phyloP scores from a whole-genome alignment of 1,140 invertebrate genomes.

The Neotoxoptera formosana region DNA sequence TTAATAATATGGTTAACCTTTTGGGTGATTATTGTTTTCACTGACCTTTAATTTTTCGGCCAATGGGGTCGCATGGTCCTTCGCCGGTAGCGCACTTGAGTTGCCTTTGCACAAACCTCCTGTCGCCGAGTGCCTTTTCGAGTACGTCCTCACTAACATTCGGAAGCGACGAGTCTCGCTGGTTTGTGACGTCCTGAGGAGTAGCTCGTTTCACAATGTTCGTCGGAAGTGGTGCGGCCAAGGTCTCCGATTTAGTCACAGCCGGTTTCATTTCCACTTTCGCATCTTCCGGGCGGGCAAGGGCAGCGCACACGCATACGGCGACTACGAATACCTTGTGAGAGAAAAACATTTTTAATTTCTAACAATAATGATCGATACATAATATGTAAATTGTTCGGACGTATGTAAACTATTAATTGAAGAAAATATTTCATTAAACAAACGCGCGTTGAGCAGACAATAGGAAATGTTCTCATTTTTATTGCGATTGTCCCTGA shows the following conservation, averaged over 20 bases:
- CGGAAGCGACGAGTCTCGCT: not conserved
- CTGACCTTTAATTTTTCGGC: conserved; percentile 76
- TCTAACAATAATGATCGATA: not conserved
- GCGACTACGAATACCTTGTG: not conserved
- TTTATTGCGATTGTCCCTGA: not conserved
- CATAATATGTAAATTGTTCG: not conserved
- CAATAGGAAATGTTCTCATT: not conserved
- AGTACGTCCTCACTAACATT: conserved; percentile 68
- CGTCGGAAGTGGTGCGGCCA: not conserved
- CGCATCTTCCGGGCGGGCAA: not conserved
- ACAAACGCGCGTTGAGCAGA: not conserved
- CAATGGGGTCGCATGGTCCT: conserved; percentile 74
- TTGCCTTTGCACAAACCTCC: conserved; percentile 73
- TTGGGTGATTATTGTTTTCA: conserved; percentile 43
- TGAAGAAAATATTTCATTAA: not conserved
- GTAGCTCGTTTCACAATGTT: not conserved
- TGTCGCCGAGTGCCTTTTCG: conserved; percentile 72
- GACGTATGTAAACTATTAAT: not conserved
- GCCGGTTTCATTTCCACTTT: not conserved
- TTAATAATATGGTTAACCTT: no score
- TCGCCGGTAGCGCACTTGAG: conserved; percentile 76
- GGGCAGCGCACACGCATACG: not conserved
- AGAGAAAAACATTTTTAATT: not conserved
- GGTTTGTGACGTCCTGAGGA: not conserved
- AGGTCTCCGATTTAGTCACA: not conserved